These are phyloP conservation scores for Spizella passerina DNA, from an alignment of 2,797 vertebrate species.

Conservation along the genomic window DNA sequence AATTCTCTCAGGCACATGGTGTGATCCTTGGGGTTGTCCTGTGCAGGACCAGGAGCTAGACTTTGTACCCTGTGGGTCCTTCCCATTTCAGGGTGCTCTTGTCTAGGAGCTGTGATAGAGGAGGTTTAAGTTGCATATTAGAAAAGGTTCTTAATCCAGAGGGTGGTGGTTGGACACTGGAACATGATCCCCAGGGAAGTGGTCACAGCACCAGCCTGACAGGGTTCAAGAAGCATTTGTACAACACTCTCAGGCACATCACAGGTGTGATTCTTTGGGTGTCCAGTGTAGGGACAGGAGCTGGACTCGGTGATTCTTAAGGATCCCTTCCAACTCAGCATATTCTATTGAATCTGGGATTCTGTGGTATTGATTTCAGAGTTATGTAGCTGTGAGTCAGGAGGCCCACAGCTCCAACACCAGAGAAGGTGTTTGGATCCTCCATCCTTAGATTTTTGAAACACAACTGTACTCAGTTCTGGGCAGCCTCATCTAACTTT, in stretches of 20 bases:
- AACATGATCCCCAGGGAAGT: background rate
- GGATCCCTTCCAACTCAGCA: background rate
- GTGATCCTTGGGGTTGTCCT: background rate
- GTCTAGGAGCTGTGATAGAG: background rate
- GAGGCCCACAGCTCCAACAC: background rate
- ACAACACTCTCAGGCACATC: background rate
- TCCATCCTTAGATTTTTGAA: background rate
- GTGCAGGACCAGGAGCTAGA: background rate
- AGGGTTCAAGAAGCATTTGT: background rate
- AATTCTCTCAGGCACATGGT: background rate
- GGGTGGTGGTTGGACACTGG: background rate
- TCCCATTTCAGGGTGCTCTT: background rate
- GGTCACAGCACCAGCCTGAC: background rate
- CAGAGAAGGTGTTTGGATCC: background rate
- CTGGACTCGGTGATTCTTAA: accelerated
- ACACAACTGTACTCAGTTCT: too few relatives aligned
- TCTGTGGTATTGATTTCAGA: background rate
- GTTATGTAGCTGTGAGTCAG: background rate
- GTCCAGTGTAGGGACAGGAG: background rate
- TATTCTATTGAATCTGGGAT: background rate
- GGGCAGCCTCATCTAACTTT: background rate
- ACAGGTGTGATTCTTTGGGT: background rate
- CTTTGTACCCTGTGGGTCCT: background rate
- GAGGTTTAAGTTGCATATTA: background rate
- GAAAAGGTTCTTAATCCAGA: background rate